Evolutionary conservation across 2,797 vertebrate genomes (phyloP).

Genomic region (Anisognathus igniventris): DNA sequence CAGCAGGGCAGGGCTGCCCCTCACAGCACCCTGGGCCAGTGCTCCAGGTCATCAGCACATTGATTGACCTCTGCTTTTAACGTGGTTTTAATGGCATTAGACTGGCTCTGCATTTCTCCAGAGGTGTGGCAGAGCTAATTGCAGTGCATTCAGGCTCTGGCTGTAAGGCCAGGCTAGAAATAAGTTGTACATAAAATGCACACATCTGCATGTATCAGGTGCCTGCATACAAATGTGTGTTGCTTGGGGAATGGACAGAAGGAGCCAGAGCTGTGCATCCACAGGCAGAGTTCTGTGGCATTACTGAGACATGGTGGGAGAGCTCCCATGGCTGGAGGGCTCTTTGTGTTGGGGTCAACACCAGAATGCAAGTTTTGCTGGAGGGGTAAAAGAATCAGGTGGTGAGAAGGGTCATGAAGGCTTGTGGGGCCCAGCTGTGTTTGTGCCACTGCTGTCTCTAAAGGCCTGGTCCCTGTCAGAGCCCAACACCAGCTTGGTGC

Average conservation of each 20-base stretch:
- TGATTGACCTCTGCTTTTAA: neutral
- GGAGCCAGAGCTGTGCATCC: neutral
- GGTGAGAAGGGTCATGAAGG: neutral
- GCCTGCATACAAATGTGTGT: neutral
- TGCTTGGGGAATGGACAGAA: neutral
- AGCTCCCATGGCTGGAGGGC: neutral
- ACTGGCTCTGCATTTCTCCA: neutral
- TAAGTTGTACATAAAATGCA: neutral
- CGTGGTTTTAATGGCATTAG: neutral
- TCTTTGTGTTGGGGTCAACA: neutral
- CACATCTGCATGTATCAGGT: rapidly evolving
- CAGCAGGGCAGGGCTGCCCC: neutral
- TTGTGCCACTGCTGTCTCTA: neutral
- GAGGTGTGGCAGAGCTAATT: neutral
- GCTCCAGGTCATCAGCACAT: rapidly evolving
- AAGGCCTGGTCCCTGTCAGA: neutral
- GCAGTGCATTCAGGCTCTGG: neutral
- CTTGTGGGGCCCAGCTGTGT: neutral
- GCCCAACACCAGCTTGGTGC: neutral
- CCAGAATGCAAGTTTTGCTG: neutral
- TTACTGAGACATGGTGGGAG: neutral
- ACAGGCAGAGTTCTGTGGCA: neutral
- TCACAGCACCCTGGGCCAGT: neutral
- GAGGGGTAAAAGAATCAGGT: neutral
- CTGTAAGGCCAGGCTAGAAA: neutral